Conservation (phyloP, 2,888 invertebrate genomes). For the Heteromurus nitidus region DNA sequence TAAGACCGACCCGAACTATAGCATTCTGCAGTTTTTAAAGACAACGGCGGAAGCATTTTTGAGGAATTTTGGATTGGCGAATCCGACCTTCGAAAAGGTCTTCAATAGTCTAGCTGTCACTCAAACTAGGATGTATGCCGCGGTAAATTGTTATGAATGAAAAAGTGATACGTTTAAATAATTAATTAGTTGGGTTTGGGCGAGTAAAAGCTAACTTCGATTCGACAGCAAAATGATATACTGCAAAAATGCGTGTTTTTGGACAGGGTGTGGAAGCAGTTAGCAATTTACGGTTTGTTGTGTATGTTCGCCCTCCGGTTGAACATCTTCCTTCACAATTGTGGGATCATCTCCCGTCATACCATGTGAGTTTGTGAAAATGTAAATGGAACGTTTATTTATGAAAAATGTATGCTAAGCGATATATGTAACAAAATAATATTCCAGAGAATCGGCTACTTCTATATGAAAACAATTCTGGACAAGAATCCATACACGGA, state of each 20-base stretch:
- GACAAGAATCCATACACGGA: constrained; percentile 40
- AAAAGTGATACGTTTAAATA: neutral
- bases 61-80: constrained; percentile 29
- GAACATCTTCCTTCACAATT: constrained; percentile 35
- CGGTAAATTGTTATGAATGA: constrained; percentile 29
- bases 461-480: constrained; percentile 47
- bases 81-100: constrained; percentile 29
- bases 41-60: constrained; percentile 2
- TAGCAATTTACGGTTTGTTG: constrained; percentile 37
- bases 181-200: too few species aligned
- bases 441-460: constrained; percentile 47
- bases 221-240: too few species aligned
- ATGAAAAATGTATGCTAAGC: too few species aligned
- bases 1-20: constrained; percentile 38
- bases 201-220: too few species aligned
- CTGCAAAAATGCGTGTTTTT: neutral
- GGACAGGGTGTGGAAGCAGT: constrained; percentile 33
- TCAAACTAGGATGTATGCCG: constrained; percentile 43
- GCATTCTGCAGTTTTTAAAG: constrained; percentile 11
- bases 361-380: constrained; percentile 43
- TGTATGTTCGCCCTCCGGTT: constrained; percentile 44
- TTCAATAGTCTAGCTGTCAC: constrained; percentile 40
- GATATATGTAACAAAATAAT: too few species aligned
- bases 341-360: constrained; percentile 26
- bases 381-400: too few species aligned